These are phyloP conservation scores for Gasteruption jaculator DNA, from an alignment of 2,888 invertebrate species.

Conservation along the genomic window DNA sequence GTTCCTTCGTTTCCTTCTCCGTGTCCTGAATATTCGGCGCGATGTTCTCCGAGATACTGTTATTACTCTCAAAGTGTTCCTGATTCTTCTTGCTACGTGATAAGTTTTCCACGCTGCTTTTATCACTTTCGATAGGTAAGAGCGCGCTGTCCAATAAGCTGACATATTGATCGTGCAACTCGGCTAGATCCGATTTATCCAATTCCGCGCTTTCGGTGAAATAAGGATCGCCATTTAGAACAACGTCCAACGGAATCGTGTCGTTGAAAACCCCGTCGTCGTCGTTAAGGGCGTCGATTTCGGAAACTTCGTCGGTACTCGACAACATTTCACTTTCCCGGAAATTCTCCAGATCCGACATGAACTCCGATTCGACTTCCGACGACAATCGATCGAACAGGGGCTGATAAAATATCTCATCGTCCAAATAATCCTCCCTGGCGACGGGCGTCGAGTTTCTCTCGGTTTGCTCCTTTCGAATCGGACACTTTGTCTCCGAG, in stretches of 20 bases:
- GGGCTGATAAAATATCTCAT: too few species aligned
- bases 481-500: too few species aligned
- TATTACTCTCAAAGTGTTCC: too few species aligned
- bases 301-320: conserved; percentile 18
- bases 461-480: too few species aligned
- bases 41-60: conserved; percentile 22
- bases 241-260: conserved; percentile 21
- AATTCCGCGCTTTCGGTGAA: conserved; percentile 28
- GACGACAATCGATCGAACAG: conserved; percentile 19
- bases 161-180: conserved; percentile 26
- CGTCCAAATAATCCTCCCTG: too few species aligned
- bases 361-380: conserved; percentile 21
- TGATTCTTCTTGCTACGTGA: too few species aligned
- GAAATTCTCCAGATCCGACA: conserved; percentile 21
- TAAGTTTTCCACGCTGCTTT: background rate
- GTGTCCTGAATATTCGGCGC: conserved; percentile 21
- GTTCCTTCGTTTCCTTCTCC: too few species aligned
- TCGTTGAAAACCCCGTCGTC: too few species aligned
- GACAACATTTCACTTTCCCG: conserved; percentile 22
- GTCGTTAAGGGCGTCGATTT: conserved; percentile 10
- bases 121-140: conserved; percentile 22
- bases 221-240: conserved; percentile 28
- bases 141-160: conserved; percentile 24
- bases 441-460: too few species aligned
- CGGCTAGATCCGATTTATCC: conserved; percentile 27